Percentiles rank a stretch among this genome's conserved stretches.
Conservation (phyloP, 2,797 vertebrate species). For the Cirrhinus mrigala region DNA sequence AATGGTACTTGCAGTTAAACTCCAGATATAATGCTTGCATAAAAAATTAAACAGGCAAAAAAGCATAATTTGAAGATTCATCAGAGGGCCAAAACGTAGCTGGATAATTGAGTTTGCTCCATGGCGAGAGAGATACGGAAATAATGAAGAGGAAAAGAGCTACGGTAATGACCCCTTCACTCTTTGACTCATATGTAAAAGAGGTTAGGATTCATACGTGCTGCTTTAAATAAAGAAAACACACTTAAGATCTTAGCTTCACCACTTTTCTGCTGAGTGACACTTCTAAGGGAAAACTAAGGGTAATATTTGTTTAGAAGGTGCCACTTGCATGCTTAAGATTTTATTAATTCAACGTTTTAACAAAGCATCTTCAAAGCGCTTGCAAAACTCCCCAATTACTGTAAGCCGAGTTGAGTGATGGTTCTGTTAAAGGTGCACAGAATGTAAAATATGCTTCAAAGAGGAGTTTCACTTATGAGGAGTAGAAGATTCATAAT, state of each 20-base stretch:
- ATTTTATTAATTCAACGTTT: conserved; percentile 32
- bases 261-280: conserved; percentile 1
- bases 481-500: not conserved
- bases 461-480: not conserved
- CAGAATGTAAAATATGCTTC: not conserved
- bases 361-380: conserved; percentile 34
- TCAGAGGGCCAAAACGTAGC: conserved; percentile 76
- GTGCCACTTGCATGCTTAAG: conserved; percentile 12
- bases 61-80: conserved; percentile 81
- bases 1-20: conserved; percentile 87
- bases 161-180: conserved; percentile 12
- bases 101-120: conserved; percentile 77
- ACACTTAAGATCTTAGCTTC: conserved; percentile 1
- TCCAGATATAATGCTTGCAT: conserved; percentile 82
- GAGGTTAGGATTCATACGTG: not conserved
- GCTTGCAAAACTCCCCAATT: conserved; percentile 41
- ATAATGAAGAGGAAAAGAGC: conserved; percentile 58
- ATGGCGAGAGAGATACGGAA: conserved; percentile 70
- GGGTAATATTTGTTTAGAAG: conserved; percentile 20
- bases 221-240: conserved; percentile 24
- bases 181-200: conserved; percentile 27
- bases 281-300: conserved; percentile 7
- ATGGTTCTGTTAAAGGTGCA: conserved; percentile 9
- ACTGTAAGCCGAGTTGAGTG: conserved; percentile 6
- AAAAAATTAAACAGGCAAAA: conserved; percentile 79